Evolutionary conservation across 2,888 invertebrate genomes (phyloP).

Genomic region (Sarcophaga caerulescens): DNA sequence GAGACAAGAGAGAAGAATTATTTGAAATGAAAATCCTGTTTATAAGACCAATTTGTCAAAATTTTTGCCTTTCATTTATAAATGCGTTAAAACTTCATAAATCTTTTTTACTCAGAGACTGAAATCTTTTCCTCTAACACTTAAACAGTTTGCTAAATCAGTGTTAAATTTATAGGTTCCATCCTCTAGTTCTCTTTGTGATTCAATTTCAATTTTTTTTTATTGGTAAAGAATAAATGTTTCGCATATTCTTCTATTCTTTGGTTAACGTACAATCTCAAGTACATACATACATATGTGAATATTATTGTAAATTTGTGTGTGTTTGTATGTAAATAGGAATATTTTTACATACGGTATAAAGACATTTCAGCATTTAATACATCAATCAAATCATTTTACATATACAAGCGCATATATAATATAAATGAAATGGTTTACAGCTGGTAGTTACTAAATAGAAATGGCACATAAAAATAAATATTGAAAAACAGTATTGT

Average conservation of each 20-base stretch:
- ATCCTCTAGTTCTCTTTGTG: constrained; percentile 28
- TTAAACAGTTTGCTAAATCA: constrained; percentile 55
- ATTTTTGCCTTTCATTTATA: constrained; percentile 55
- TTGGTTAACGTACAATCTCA: neutral
- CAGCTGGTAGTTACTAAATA: neutral
- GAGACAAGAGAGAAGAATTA: neutral
- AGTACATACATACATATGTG: constrained; percentile 1
- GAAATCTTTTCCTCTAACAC: constrained; percentile 50
- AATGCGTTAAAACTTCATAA: constrained; percentile 67
- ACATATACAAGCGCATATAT: constrained; percentile 5
- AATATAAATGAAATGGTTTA: neutral
- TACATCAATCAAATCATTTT: constrained; percentile 52
- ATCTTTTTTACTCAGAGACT: constrained; percentile 47
- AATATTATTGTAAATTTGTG: neutral
- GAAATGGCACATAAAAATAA: neutral
- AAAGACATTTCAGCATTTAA: constrained; percentile 51
- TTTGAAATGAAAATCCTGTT: constrained; percentile 44
- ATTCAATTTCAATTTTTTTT: constrained; percentile 17
- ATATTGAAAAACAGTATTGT: neutral
- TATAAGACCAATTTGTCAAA: constrained; percentile 67
- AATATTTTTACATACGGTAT: neutral
- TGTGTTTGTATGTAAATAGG: neutral
- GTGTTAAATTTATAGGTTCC: constrained; percentile 55
- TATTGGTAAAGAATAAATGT: neutral
- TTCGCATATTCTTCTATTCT: neutral